Evolutionary conservation across 2,888 invertebrate species (phyloP).

Genomic region (Protodeltote pygarga): DNA sequence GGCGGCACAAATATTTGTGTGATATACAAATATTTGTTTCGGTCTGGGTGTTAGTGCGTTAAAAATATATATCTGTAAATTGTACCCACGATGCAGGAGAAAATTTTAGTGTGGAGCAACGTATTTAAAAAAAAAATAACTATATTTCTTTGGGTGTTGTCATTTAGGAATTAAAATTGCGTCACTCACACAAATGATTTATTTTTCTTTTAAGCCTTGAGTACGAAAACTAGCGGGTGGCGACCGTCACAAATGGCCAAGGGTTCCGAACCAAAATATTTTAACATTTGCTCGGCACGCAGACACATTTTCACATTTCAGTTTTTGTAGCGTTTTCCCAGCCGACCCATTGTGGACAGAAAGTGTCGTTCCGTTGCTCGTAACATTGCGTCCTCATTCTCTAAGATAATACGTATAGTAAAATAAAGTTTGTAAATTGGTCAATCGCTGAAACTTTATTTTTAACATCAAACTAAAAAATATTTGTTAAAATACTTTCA

Average conservation of each 20-base stretch:
- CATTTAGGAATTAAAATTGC: constrained; percentile 1
- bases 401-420: constrained; percentile 1
- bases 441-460: no score
- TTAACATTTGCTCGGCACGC: constrained; percentile 18
- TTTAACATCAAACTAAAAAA: neutral
- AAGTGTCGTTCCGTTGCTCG: constrained; percentile 6
- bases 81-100: no score
- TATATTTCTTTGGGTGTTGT: neutral
- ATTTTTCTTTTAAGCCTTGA: constrained; percentile 1
- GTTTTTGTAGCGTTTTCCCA: constrained; percentile 12
- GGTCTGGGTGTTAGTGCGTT: no score
- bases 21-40: no score
- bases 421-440: neutral
- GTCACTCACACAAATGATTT: no score
- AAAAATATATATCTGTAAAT: no score
- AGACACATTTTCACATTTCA: no score
- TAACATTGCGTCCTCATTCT: constrained; percentile 4
- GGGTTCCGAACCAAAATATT: constrained; percentile 5
- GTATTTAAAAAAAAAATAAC: neutral
- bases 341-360: constrained; percentile 3
- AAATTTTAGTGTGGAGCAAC: no score
- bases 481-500: neutral
- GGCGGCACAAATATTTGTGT: no score
- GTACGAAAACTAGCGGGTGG: constrained; percentile 1
- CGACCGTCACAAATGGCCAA: neutral